These are phyloP conservation scores for Lamellibrachia luymesi DNA, from an alignment of 1,140 invertebrate species.

Conservation along the genomic window DNA sequence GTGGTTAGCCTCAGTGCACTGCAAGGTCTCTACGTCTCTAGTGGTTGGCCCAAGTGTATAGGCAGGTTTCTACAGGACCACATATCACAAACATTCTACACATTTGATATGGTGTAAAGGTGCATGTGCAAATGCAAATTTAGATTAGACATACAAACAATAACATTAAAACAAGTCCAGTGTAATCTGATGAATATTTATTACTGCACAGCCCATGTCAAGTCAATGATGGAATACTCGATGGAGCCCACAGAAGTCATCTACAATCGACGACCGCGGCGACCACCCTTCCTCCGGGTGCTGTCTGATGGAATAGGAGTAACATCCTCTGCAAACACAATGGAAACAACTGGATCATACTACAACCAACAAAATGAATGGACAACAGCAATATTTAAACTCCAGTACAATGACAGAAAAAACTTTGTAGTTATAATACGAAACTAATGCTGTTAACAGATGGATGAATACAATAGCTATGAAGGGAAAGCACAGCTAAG, in stretches of 20 bases:
- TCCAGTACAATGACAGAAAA: neutral
- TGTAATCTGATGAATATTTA: neutral
- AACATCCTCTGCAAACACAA: conserved; percentile 74
- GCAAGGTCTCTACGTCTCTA: neutral
- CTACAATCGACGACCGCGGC: conserved; percentile 98
- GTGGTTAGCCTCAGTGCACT: neutral
- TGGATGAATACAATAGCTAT: too few species aligned
- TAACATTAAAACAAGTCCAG: neutral
- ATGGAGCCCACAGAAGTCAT: conserved; percentile 12
- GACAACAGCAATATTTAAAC: neutral
- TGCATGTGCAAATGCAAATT: neutral
- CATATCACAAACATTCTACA: neutral
- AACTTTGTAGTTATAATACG: neutral
- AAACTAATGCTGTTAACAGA: too few species aligned
- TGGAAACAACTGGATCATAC: neutral
- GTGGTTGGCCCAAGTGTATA: neutral
- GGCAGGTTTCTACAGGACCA: neutral
- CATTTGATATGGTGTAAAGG: neutral
- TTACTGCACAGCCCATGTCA: neutral
- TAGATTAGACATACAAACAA: neutral
- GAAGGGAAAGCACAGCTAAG: too few species aligned
- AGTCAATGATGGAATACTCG: neutral
- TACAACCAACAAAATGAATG: neutral
- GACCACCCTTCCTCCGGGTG: conserved; percentile 98
- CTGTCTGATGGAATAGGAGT: conserved; percentile 99